Evolutionary conservation across 23 tunicate species (phyloP).

Genomic region (Oikopleura vanhoeffeni): DNA sequence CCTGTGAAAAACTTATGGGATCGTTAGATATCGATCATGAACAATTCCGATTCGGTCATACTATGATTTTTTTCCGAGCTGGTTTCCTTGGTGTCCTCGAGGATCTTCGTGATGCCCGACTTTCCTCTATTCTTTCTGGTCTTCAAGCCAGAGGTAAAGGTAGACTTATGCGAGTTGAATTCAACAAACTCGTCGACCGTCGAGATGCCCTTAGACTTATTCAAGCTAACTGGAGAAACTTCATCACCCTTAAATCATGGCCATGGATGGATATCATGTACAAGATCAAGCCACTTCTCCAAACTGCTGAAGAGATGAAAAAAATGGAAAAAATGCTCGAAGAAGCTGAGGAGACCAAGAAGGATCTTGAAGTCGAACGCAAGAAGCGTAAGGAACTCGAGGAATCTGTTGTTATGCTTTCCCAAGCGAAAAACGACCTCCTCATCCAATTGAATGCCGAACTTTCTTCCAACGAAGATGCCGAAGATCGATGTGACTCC

Average conservation of each 20-base stretch:
- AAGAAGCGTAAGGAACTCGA: slow-evolving; percentile 82
- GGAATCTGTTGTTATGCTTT: slow-evolving; percentile 49
- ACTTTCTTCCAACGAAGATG: slow-evolving; percentile 74
- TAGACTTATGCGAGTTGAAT: slow-evolving; percentile 74
- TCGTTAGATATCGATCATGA: slow-evolving; percentile 48
- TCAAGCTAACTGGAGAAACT: slow-evolving; percentile 72
- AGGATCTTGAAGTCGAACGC: slow-evolving; percentile 45
- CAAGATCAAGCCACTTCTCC: slow-evolving; percentile 73
- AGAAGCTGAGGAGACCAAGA: slow-evolving; percentile 42
- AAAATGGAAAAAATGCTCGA: slow-evolving; percentile 60
- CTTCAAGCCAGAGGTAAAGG: slow-evolving; percentile 65
- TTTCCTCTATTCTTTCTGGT: slow-evolving; percentile 40
- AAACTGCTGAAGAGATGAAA: slow-evolving; percentile 58
- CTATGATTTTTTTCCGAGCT: slow-evolving; percentile 92
- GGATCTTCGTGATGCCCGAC: slow-evolving; percentile 75
- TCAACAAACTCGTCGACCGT: slow-evolving; percentile 63
- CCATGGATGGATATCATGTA: slow-evolving; percentile 90
- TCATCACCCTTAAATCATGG: slow-evolving; percentile 66
- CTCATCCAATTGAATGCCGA: slow-evolving; percentile 53
- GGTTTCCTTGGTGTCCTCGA: slow-evolving; percentile 72
- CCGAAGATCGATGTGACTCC: slow-evolving; percentile 85
- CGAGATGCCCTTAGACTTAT: slow-evolving; percentile 68
- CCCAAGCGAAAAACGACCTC: slow-evolving; percentile 76
- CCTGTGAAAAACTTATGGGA: slow-evolving; percentile 66
- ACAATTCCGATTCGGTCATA: slow-evolving; percentile 69